A percentile compares a stretch with the other conserved stretches of the same genome.
phyloP scores from a whole-genome alignment of 1,140 invertebrate genomes.

The Sycophila sp. region DNA sequence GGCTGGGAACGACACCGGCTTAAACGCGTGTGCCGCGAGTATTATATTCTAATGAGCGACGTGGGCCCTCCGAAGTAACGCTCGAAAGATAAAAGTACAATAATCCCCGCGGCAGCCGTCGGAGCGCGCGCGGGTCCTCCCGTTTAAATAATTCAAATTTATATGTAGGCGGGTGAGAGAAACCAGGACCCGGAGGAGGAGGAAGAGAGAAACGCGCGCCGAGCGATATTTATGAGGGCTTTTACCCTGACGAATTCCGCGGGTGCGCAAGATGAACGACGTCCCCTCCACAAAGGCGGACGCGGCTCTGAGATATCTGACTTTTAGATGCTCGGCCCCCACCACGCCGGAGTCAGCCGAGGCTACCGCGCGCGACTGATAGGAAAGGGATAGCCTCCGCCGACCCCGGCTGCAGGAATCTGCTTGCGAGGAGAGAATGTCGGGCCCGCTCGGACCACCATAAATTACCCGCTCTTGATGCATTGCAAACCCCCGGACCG shows the following conservation, averaged over 20 bases:
- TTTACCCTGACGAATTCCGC: constrained; percentile 9
- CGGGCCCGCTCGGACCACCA: constrained; percentile 49
- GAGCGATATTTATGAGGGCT: constrained; percentile 21
- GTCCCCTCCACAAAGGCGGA: not conserved
- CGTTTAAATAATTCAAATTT: constrained; percentile 13
- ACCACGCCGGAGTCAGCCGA: not conserved
- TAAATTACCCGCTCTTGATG: constrained; percentile 61
- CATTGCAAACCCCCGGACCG: constrained; percentile 46
- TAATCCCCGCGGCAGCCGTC: not conserved
- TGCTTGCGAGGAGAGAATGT: constrained; percentile 3
- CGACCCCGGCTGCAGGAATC: not conserved
- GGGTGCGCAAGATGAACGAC: not conserved
- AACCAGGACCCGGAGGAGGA: too few species aligned
- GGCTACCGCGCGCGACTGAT: not conserved
- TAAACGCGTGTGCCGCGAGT: not conserved
- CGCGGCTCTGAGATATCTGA: constrained; percentile 50
- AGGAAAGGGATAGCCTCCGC: not conserved
- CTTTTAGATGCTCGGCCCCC: constrained; percentile 56
- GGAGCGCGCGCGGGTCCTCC: not conserved
- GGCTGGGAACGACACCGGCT: too few species aligned
- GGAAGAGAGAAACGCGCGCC: too few species aligned
- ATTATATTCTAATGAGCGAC: constrained; percentile 14
- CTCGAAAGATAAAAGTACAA: not conserved
- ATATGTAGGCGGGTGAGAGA: not conserved
- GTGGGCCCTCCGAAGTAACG: not conserved